A percentile compares a stretch with the other conserved stretches of the same genome.
phyloP scores from a whole-genome alignment of 2,113 vertebrate species.

The Melanotaenia duboulayi region DNA sequence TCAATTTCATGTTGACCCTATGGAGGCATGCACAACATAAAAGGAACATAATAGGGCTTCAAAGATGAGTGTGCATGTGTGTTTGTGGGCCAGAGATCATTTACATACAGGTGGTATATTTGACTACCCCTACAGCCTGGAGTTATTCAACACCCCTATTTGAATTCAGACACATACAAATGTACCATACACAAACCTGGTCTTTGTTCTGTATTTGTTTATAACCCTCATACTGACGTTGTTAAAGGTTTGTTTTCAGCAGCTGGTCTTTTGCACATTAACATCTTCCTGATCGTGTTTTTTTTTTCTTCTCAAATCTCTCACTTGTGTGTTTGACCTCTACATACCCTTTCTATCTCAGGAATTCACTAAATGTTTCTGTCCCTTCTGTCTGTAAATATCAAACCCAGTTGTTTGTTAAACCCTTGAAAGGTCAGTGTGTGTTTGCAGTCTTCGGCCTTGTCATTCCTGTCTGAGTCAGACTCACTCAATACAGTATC shows the following conservation, averaged over 20 bases:
- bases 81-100: constrained; percentile 44
- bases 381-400: constrained; percentile 28
- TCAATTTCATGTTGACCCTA: constrained; percentile 53
- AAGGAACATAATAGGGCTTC: constrained; percentile 51
- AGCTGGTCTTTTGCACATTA: constrained; percentile 11
- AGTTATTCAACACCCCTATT: constrained; percentile 57
- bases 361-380: constrained; percentile 23
- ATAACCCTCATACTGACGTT: constrained; percentile 22
- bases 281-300: constrained; percentile 6
- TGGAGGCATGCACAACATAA: constrained; percentile 9
- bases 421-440: constrained; percentile 59
- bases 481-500: constrained; percentile 20
- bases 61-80: constrained; percentile 16
- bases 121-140: constrained; percentile 49
- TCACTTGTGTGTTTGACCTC: background rate
- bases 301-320: constrained; percentile 8
- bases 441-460: constrained; percentile 68
- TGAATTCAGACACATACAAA: constrained; percentile 55
- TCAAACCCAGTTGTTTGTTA: constrained; percentile 51
- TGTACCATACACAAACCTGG: constrained; percentile 55
- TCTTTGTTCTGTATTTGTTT: constrained; percentile 69
- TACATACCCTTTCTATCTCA: constrained; percentile 28
- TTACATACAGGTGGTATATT: constrained; percentile 81
- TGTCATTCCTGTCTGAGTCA: constrained; percentile 66
- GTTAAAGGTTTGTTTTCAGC: constrained; percentile 39